Conservation (phyloP, 2,113 vertebrate genomes). For the Thomomys bottae region DNA sequence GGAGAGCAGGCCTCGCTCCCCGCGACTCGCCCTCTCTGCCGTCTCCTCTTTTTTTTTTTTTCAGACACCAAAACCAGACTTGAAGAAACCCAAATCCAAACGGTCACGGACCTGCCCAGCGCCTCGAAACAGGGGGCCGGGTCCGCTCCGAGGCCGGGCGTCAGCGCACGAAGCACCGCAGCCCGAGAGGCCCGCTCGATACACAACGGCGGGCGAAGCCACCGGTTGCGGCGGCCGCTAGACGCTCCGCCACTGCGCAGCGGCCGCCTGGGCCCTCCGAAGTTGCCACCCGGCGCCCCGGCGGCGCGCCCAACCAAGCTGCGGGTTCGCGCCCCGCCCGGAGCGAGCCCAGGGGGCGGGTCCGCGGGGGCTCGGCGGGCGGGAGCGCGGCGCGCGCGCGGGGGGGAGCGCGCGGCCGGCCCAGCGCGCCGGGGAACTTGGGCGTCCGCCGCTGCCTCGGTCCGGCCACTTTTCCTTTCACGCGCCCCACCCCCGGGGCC, state of each 20-base stretch:
- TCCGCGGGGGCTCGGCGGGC: slow-evolving; percentile 74
- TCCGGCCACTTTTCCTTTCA: slow-evolving; percentile 55
- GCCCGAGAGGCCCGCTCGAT: slow-evolving; percentile 26
- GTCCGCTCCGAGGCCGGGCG: not conserved
- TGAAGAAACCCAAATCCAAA: slow-evolving; percentile 52
- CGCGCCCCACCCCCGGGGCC: slow-evolving; percentile 79
- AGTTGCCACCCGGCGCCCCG: slow-evolving; percentile 57
- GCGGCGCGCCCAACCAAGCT: not conserved
- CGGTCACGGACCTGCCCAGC: slow-evolving; percentile 7
- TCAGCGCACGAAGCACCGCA: not conserved
- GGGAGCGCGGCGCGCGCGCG: slow-evolving; percentile 44
- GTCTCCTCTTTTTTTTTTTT: not conserved
- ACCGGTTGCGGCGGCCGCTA: slow-evolving; percentile 68
- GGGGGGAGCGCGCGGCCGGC: slow-evolving; percentile 15
- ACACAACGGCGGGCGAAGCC: slow-evolving; percentile 27
- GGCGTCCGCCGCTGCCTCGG: not conserved
- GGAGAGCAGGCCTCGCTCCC: slow-evolving; percentile 62
- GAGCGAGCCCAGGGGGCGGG: slow-evolving; percentile 76
- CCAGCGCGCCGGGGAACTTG: slow-evolving; percentile 55
- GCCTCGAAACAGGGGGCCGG: not conserved
- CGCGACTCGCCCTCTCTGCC: not conserved
- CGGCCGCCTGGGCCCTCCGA: slow-evolving; percentile 41
- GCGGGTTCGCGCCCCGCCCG: slow-evolving; percentile 77
- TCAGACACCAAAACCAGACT: slow-evolving; percentile 36
- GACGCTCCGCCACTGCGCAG: not conserved